Percentiles rank a stretch among this genome's conserved stretches.
Evolutionary conservation across 1,140 invertebrate genomes (phyloP).

Genomic region (Ylistrum balloti): DNA sequence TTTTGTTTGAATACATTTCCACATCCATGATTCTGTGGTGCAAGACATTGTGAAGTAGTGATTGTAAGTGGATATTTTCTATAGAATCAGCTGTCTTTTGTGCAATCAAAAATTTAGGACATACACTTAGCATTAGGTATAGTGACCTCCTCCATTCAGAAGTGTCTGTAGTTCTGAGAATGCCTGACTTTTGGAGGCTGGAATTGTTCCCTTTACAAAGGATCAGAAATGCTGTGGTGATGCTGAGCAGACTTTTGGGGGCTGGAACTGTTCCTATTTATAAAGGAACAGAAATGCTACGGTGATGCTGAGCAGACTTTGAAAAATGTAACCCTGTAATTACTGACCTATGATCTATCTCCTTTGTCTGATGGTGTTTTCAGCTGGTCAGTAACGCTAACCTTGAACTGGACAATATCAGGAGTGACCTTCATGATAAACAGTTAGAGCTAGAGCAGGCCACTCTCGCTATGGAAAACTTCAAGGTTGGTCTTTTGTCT

Average conservation of each 20-base stretch:
- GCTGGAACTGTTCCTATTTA: too few relatives aligned
- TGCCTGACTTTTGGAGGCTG: not conserved
- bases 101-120: too few relatives aligned
- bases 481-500: constrained; percentile 68
- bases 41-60: too few relatives aligned
- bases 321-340: not conserved
- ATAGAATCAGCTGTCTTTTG: too few relatives aligned
- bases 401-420: constrained; percentile 74
- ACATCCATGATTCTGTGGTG: not conserved
- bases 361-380: constrained; percentile 56
- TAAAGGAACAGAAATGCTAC: not conserved
- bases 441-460: constrained; percentile 73
- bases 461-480: constrained; percentile 62
- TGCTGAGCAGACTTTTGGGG: constrained; percentile 28
- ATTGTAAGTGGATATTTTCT: too few relatives aligned
- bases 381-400: constrained; percentile 78
- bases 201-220: not conserved
- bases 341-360: not conserved
- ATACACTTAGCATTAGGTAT: too few relatives aligned
- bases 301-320: constrained; percentile 2
- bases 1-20: too few relatives aligned
- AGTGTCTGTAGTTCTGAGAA: not conserved
- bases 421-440: constrained; percentile 73
- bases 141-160: too few relatives aligned
- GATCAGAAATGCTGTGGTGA: not conserved